Base-by-base conservation (phyloP, 1,140 invertebrate species). In the Nebria ingens region DNA sequence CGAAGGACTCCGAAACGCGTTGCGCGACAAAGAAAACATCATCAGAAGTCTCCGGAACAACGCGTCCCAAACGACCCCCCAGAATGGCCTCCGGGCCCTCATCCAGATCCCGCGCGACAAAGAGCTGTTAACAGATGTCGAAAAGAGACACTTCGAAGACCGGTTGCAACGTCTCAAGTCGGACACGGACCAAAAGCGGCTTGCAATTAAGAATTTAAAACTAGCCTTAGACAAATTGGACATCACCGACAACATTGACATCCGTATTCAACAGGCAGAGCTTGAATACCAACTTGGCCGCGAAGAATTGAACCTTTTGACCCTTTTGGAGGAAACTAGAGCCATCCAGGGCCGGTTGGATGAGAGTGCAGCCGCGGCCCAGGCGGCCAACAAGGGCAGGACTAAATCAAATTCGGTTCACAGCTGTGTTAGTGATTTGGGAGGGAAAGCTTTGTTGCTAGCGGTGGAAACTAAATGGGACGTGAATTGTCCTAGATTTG, bases 181-280 rank as follows among this genome's bases (percentile, higher is more conserved):
- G 9, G 86, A 89, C 61, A 78, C 86, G 51, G 85, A 89, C 58
- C 76, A 83, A 60, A 85, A 87, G 61, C 74, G 79, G 61, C 72
- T 81, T 23, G 78, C 81, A 29, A 87, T 89, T 64, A 87, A 86
- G 64, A 86, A 87, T 61, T 74, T 89, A 6, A 86, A 86, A 66
- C 70, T 84, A 55, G 76, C 84, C 1, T 72, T 90, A 19, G 86
- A 89, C 61, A 77, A 83, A 58, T 77, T 87, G 4, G 85, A 89
- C 67, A 86, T 87, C 22, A 87, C 86, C 9, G 87, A 90, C 86
- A 45, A 45, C 17, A 45, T 45, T 45, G 40, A 93, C 67, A 81
- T 87, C n/a, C 76, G 89, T 57, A 93, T 93, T 64, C 84, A 90
- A 61, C 89, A 92, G 65, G 91, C 91, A 0, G 91, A 93, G 70